Conservation (phyloP, 1,140 invertebrate genomes). For the Marisa cornuarietis region DNA sequence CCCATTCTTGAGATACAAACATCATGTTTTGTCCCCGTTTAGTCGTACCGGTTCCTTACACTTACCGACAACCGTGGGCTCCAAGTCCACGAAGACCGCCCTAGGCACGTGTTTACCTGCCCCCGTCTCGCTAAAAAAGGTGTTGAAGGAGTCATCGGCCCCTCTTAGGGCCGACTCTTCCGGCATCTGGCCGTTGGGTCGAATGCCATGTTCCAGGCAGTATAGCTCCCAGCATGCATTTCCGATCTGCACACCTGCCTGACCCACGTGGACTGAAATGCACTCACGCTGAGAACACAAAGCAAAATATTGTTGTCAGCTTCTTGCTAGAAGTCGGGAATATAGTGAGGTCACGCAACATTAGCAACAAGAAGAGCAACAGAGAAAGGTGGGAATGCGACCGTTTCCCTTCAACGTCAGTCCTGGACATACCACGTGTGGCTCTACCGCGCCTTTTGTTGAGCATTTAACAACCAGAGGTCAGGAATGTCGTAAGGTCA, state of each 20-base stretch:
- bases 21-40: background rate
- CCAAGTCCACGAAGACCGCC: conserved; percentile 81
- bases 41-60: background rate
- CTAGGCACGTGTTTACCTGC: conserved; percentile 71
- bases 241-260: conserved; percentile 89
- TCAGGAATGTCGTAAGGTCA: no score
- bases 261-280: conserved; percentile 86
- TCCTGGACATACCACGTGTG: no score
- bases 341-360: no score
- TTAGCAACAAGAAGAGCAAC: no score
- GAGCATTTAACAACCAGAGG: no score
- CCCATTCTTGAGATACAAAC: background rate
- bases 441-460: no score
- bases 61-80: conserved; percentile 82
- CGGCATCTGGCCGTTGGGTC: conserved; percentile 77
- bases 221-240: conserved; percentile 82
- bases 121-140: conserved; percentile 90
- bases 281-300: conserved; percentile 71
- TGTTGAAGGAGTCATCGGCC: conserved; percentile 86
- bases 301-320: background rate
- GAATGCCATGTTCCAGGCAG: conserved; percentile 88
- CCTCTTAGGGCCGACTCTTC: conserved; percentile 68
- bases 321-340: no score
- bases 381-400: no score
- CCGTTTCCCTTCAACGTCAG: no score